Conservation (phyloP, 2,888 invertebrate genomes). For the Limnephilus rhombicus region DNA sequence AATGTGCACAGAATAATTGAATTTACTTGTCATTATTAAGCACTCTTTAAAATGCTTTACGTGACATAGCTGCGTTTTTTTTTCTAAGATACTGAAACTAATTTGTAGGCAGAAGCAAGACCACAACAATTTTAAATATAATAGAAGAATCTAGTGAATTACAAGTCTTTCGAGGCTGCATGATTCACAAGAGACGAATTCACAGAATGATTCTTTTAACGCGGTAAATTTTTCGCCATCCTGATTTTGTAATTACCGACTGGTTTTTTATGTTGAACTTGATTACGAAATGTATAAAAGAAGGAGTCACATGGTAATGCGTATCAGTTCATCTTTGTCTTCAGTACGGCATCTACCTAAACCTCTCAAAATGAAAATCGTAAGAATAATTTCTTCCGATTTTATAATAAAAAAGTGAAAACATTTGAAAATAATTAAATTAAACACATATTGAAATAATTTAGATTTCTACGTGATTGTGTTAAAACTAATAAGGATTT, state of each 20-base stretch:
- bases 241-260: not conserved
- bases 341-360: not conserved
- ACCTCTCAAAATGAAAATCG: slow-evolving; percentile 36
- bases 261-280: not conserved
- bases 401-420: not conserved
- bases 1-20: not conserved
- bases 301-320: slow-evolving; percentile 33
- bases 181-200: not conserved
- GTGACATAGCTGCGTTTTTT: not conserved
- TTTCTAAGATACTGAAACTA: not conserved
- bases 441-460: not conserved
- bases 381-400: not conserved
- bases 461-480: not conserved
- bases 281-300: slow-evolving; percentile 50
- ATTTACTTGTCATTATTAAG: not conserved
- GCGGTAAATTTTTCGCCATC: not conserved
- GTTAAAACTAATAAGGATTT: no score
- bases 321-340: slow-evolving; percentile 46
- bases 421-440: not conserved
- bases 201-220: not conserved
- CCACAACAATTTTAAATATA: not conserved
- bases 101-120: not conserved
- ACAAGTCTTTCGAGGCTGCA: not conserved
- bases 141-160: not conserved
- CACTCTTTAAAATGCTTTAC: not conserved